Evolutionary conservation across 2,113 vertebrate species (phyloP).

Genomic region (Dicrurus megarhynchus): DNA sequence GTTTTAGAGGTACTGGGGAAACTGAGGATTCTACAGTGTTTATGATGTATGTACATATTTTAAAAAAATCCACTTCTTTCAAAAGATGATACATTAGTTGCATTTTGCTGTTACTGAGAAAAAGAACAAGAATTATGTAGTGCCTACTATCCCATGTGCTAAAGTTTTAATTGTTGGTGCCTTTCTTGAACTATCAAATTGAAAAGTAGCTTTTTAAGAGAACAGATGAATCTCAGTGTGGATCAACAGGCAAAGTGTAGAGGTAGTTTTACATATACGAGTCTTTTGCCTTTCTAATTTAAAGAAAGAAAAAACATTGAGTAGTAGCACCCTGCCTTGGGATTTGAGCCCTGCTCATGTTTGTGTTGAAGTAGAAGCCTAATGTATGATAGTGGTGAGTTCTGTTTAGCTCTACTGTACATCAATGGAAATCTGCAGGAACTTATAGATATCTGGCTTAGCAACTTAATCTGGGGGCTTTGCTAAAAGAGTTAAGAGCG

Average conservation of each 20-base stretch:
- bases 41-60: rapidly evolving
- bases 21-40: not conserved
- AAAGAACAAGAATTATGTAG: not conserved
- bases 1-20: not conserved
- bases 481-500: not conserved
- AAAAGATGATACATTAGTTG: rapidly evolving
- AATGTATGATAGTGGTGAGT: not conserved
- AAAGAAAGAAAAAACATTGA: not conserved
- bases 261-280: not conserved
- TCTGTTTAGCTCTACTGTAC: not conserved
- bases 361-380: not conserved
- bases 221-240: not conserved
- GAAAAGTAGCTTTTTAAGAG: not conserved
- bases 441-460: rapidly evolving
- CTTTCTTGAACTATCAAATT: not conserved
- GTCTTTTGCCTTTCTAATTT: not conserved
- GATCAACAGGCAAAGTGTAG: not conserved
- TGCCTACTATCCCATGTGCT: rapidly evolving
- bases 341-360: not conserved
- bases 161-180: not conserved
- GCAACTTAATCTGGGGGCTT: not conserved
- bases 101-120: not conserved
- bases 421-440: not conserved
- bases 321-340: not conserved
- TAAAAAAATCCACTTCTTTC: rapidly evolving